Evolutionary conservation across 2,797 vertebrate genomes (phyloP).

Genomic region (Rhincodon typus): DNA sequence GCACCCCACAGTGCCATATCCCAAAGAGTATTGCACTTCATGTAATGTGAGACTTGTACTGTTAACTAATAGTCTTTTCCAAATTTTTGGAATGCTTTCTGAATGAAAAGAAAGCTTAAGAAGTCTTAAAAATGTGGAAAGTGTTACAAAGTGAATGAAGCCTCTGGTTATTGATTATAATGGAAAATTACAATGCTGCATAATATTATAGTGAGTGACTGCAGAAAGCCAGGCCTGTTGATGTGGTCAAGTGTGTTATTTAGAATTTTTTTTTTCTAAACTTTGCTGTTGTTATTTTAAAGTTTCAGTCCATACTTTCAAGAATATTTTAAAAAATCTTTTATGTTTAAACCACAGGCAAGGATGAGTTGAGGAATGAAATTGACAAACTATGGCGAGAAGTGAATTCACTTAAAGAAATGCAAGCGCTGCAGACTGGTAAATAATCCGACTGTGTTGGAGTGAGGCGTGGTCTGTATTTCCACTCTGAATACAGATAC

Average conservation of each 20-base stretch:
- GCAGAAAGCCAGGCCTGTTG: background rate
- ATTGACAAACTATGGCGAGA: constrained; percentile 87
- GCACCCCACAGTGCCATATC: too few relatives aligned
- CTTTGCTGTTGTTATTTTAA: background rate
- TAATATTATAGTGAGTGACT: background rate
- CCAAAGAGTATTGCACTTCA: background rate
- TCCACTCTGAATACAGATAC: background rate
- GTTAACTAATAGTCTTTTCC: background rate
- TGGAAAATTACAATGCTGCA: background rate
- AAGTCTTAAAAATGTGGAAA: background rate
- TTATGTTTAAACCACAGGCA: constrained; percentile 49
- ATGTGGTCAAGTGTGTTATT: background rate
- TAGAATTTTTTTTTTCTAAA: too few relatives aligned
- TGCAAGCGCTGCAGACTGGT: constrained; percentile 95
- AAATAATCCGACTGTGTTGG: constrained; percentile 40
- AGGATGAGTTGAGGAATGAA: constrained; percentile 77
- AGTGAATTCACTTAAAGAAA: constrained; percentile 92
- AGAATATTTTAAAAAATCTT: background rate
- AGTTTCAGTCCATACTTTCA: background rate
- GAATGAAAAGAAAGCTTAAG: background rate
- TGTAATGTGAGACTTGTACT: background rate
- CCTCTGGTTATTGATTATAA: background rate
- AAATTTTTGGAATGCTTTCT: background rate
- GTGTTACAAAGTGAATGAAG: background rate
- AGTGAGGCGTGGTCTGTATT: background rate